Conservation (phyloP, 2,113 vertebrate genomes). For the Paracanthobrama guichenoti region DNA sequence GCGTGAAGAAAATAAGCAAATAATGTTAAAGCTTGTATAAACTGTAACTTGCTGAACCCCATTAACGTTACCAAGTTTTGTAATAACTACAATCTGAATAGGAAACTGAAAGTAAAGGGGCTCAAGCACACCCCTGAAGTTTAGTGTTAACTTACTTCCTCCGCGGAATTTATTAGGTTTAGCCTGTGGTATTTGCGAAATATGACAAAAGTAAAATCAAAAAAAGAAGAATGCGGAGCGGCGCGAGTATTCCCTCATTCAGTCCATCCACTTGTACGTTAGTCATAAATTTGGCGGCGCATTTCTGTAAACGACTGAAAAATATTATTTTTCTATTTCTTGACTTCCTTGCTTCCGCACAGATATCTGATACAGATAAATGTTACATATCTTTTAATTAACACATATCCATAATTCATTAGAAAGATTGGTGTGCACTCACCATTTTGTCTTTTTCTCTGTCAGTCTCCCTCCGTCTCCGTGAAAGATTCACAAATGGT, state of each 20-base stretch:
- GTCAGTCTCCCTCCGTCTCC: constrained; percentile 13
- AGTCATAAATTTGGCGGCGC: constrained; percentile 25
- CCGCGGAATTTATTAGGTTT: not conserved
- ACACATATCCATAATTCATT: not conserved
- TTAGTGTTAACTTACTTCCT: not conserved
- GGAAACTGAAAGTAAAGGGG: constrained; percentile 2
- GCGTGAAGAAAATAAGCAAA: not conserved
- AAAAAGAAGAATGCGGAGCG: not conserved
- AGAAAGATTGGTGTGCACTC: constrained; percentile 33
- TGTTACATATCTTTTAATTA: not conserved
- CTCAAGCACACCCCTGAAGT: not conserved
- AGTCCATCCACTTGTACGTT: not conserved
- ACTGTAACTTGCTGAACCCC: not conserved
- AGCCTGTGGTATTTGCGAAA: not conserved
- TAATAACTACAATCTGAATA: not conserved
- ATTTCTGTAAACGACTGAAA: not conserved
- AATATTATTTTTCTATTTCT: not conserved
- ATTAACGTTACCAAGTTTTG: not conserved
- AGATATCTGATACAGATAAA: no score
- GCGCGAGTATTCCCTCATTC: constrained; percentile 5
- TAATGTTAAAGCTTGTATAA: not conserved
- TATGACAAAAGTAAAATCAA: not conserved
- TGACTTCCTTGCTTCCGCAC: not conserved
- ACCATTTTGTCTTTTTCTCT: constrained; percentile 59
- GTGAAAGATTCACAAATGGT: constrained; percentile 55